phyloP scores from a whole-genome alignment of 2,113 vertebrate genomes.

The Patagioenas fasciata region DNA sequence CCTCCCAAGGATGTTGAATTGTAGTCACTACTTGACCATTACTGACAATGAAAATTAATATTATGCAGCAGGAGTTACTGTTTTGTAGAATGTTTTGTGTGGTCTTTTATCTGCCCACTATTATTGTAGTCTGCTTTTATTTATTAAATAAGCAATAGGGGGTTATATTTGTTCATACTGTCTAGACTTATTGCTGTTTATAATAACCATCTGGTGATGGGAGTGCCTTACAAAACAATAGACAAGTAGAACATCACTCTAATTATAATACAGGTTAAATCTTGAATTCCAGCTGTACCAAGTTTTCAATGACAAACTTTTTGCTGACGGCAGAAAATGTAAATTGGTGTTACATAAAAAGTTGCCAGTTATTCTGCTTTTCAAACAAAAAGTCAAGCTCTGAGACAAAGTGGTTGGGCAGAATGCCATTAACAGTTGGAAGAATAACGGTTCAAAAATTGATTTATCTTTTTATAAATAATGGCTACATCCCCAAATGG shows the following conservation, averaged over 20 bases:
- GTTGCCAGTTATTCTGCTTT: slow-evolving; percentile 68
- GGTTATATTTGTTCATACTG: slow-evolving; percentile 1
- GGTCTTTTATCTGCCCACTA: background rate
- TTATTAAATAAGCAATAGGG: slow-evolving; percentile 37
- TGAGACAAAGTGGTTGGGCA: slow-evolving; percentile 69
- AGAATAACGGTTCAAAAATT: slow-evolving; percentile 85
- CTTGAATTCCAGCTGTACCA: background rate
- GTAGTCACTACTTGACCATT: background rate
- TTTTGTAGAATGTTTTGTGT: background rate
- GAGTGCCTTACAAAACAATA: slow-evolving; percentile 17
- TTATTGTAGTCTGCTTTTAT: slow-evolving; percentile 31
- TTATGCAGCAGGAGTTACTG: background rate
- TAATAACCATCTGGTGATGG: slow-evolving; percentile 27
- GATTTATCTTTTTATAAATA: slow-evolving; percentile 95
- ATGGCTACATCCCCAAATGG: slow-evolving; percentile 90
- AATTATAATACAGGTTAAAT: background rate
- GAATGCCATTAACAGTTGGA: slow-evolving; percentile 78
- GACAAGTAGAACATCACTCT: background rate
- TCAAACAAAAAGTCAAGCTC: slow-evolving; percentile 61
- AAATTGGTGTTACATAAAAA: slow-evolving; percentile 29
- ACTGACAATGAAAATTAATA: background rate
- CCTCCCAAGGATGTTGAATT: background rate
- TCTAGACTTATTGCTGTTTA: slow-evolving; percentile 9
- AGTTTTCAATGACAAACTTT: slow-evolving; percentile 34
- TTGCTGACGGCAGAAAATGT: slow-evolving; percentile 21